phyloP scores from a whole-genome alignment of 2,113 vertebrate genomes.

The Dicerorhinus sumatrensis region DNA sequence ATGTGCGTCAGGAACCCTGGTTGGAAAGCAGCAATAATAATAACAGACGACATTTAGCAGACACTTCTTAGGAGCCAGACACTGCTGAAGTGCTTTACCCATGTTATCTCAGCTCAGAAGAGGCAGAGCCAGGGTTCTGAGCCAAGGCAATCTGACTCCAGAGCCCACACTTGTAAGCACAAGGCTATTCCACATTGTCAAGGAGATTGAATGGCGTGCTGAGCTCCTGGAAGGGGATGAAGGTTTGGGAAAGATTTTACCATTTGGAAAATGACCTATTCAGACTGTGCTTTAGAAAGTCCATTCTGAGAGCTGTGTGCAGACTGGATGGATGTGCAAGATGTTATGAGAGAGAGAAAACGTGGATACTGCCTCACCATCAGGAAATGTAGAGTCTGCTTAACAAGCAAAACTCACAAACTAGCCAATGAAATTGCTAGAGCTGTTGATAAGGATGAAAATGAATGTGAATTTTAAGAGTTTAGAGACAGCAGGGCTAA shows the following conservation, averaged over 20 bases:
- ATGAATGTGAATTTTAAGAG: fast-evolving
- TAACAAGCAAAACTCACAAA: neutral
- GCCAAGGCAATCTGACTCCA: neutral
- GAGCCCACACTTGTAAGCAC: neutral
- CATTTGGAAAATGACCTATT: neutral
- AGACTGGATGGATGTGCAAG: neutral
- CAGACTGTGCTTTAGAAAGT: neutral
- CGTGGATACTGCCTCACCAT: fast-evolving
- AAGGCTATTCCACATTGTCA: neutral
- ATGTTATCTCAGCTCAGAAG: neutral
- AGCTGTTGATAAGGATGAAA: neutral
- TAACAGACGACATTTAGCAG: neutral
- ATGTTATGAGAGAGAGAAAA: neutral
- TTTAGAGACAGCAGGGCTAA: neutral
- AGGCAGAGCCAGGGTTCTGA: neutral
- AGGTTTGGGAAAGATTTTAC: neutral
- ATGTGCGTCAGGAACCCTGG: fast-evolving
- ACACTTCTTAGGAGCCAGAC: neutral
- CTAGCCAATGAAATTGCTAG: neutral
- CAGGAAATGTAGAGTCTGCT: neutral
- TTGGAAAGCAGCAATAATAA: neutral
- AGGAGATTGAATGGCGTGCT: neutral
- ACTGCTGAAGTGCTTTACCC: neutral
- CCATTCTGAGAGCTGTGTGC: neutral
- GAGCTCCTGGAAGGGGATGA: neutral